Base-by-base conservation (phyloP, 2,888 invertebrate species). In the Scaptomyza polygonia region DNA sequence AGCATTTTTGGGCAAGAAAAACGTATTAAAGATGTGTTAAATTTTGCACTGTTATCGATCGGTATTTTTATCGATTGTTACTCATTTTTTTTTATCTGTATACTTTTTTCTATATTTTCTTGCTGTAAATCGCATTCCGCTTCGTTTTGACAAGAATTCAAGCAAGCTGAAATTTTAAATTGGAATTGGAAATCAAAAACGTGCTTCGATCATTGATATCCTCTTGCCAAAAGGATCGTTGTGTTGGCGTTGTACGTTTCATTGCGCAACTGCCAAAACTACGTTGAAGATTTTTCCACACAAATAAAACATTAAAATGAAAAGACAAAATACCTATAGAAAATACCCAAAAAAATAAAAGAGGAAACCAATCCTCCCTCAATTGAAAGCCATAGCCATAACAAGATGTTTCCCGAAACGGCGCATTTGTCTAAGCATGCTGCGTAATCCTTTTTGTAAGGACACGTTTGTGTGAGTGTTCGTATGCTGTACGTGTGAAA, bases 361-460 rank as follows among this genome's bases (percentile, higher is more conserved):
- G 47, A 76, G 82, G 67, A 77, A 78, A 84, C 72, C 70, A 72
- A 82, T 83, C 82, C 88, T 78, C 89, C 88, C 88, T 88, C 88
- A 82, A 82, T 67, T 75, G 61, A 72, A 70, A 58, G 68, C 68
- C 67, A 74, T 77, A 73, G 62, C 72, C 69, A 71, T 89, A 89
- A 88, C 86, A 86, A 89, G 89, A 89, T 88, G 74, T 78, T 81
- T 49, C 58, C 49, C 82, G 16, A 65, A 63, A 30, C 47, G 45
- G 25, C 56, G 65, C 76, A 72, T 72, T 85, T 82, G 55, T 83
- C 74, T 84, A 81, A 74, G 77, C 78, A 77, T 77, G 76, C 77
- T 75, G 86, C 86, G 86, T 89, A 89, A 89, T 89, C 89, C 89
- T 89, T 89, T 89, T 89, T 89, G 90, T 89, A 79, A 82, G 76